Conservation (phyloP, 2,113 vertebrate species). For the Pionites leucogaster region DNA sequence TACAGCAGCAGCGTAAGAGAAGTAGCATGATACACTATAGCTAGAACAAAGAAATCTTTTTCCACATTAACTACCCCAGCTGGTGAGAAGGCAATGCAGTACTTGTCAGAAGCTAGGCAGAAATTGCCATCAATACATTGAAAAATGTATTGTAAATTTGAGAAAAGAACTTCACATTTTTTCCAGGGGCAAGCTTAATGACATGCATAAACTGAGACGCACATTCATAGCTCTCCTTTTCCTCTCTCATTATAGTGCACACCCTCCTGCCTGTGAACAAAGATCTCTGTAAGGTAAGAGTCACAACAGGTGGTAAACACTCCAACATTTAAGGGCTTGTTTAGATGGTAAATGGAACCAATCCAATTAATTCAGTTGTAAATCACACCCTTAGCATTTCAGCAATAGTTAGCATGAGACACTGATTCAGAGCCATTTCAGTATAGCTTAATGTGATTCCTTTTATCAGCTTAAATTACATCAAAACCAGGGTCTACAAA, state of each 20-base stretch:
- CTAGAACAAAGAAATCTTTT: background rate
- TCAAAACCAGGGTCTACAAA: slow-evolving; percentile 28
- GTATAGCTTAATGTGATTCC: slow-evolving; percentile 32
- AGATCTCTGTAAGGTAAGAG: slow-evolving; percentile 43
- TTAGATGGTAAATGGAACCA: slow-evolving; percentile 63
- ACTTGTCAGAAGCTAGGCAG: background rate
- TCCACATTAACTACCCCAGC: background rate
- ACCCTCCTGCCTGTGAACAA: background rate
- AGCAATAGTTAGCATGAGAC: slow-evolving; percentile 18
- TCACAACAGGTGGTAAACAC: slow-evolving; percentile 64
- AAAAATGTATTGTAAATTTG: background rate
- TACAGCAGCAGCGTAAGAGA: background rate
- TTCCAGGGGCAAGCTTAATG: background rate
- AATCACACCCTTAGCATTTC: slow-evolving; percentile 60
- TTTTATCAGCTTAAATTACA: slow-evolving; percentile 48
- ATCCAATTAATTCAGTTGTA: slow-evolving; percentile 58
- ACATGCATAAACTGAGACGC: background rate
- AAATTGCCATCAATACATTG: background rate
- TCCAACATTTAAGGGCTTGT: slow-evolving; percentile 57
- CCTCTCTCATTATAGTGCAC: background rate
- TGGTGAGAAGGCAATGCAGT: background rate
- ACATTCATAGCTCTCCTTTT: background rate
- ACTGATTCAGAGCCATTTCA: slow-evolving; percentile 32
- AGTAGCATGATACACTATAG: background rate
- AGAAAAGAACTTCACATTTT: background rate